These are phyloP conservation scores for Rhabdomys pumilio DNA, from an alignment of 2,797 vertebrate species.

Conservation along the genomic window DNA sequence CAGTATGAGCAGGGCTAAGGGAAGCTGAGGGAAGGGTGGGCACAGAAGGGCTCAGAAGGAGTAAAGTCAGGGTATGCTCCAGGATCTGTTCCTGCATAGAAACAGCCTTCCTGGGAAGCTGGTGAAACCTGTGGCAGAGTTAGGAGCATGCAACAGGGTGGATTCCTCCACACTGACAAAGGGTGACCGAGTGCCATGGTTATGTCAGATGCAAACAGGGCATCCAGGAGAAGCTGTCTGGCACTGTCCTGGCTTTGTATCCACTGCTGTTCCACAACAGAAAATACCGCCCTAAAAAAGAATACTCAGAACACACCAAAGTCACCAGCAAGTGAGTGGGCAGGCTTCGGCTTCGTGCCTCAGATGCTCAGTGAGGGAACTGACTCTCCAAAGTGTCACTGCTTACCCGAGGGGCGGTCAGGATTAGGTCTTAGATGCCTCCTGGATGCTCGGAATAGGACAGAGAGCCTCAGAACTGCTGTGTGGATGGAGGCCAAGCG, in stretches of 20 bases:
- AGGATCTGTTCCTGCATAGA: background rate
- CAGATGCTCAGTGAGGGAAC: background rate
- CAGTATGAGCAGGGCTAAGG: background rate
- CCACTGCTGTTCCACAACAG: background rate
- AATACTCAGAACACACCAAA: conserved; percentile 4
- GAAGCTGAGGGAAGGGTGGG: background rate
- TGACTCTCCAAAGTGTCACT: background rate
- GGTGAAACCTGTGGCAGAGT: background rate
- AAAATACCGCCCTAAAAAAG: background rate
- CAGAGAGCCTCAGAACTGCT: background rate
- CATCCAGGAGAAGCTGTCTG: background rate
- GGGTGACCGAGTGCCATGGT: background rate
- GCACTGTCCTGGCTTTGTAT: background rate
- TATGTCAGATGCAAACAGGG: background rate
- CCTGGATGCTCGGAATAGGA: too few relatives aligned
- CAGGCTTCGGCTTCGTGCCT: background rate
- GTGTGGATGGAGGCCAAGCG: background rate
- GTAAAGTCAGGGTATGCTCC: too few relatives aligned
- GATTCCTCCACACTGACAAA: background rate
- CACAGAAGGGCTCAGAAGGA: background rate
- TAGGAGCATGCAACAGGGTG: background rate
- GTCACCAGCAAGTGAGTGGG: background rate
- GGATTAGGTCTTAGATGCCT: too few relatives aligned
- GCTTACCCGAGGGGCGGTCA: background rate
- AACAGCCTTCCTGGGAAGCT: background rate